Evolutionary conservation across 2,113 vertebrate species (phyloP).

Genomic region (Psittacus erithacus): DNA sequence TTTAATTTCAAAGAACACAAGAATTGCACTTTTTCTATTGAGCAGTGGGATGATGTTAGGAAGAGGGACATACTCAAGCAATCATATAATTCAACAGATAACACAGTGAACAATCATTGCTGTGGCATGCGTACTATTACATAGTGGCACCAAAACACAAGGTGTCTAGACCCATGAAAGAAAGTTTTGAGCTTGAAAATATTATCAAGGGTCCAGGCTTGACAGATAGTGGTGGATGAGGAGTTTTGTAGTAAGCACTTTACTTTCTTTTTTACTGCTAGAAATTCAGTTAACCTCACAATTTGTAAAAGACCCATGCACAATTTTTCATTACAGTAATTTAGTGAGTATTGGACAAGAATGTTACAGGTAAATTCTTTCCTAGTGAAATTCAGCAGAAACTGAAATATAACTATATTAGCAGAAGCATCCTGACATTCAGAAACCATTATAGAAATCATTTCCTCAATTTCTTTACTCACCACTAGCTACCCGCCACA

Average conservation of each 20-base stretch:
- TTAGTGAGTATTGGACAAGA: background rate
- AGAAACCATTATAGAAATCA: background rate
- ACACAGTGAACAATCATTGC: background rate
- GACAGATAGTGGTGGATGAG: background rate
- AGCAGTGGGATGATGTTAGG: background rate
- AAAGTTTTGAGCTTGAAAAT: background rate
- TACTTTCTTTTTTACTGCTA: background rate
- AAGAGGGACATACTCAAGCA: background rate
- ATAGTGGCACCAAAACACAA: accelerated
- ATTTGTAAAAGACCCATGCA: background rate
- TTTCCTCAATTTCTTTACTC: background rate
- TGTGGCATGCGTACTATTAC: background rate
- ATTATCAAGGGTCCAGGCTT: background rate
- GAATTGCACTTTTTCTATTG: background rate
- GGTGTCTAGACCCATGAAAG: background rate
- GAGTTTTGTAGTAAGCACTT: background rate
- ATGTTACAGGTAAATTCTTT: background rate
- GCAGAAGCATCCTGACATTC: background rate
- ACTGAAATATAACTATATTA: background rate
- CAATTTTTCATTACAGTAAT: background rate
- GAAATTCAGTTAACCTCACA: background rate
- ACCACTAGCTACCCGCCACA: background rate
- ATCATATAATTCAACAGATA: background rate
- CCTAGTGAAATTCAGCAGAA: background rate
- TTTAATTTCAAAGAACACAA: background rate